phyloP scores from a whole-genome alignment of 1,140 invertebrate genomes.

The Drosophila pandora region DNA sequence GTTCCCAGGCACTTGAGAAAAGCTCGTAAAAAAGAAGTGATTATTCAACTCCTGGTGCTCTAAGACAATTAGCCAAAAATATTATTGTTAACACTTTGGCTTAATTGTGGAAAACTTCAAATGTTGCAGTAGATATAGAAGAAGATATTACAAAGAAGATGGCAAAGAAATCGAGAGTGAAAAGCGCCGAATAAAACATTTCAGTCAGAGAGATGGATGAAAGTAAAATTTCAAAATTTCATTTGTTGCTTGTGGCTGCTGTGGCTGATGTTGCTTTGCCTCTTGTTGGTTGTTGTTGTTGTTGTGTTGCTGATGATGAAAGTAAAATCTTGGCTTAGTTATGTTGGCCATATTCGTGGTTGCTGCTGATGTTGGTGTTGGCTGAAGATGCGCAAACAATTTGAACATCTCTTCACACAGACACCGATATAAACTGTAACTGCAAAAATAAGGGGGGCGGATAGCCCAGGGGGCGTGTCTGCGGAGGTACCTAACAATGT shows the following conservation, averaged over 20 bases:
- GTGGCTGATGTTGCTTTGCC: slow-evolving; percentile 21
- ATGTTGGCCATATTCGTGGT: slow-evolving; percentile 48
- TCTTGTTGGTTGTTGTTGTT: slow-evolving; percentile 49
- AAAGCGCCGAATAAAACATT: slow-evolving; percentile 49
- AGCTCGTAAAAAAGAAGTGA: slow-evolving; percentile 22
- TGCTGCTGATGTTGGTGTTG: slow-evolving; percentile 15
- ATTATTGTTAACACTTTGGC: slow-evolving; percentile 22
- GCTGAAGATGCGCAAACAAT: slow-evolving; percentile 51
- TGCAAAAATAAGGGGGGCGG: slow-evolving; percentile 20
- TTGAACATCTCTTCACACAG: slow-evolving; percentile 27
- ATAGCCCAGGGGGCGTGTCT: not conserved
- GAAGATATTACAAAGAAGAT: slow-evolving; percentile 25
- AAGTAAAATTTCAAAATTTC: slow-evolving; percentile 75
- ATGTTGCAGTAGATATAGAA: slow-evolving; percentile 10
- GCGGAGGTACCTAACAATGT: slow-evolving; percentile 30
- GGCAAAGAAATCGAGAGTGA: slow-evolving; percentile 45
- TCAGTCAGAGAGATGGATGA: slow-evolving; percentile 55
- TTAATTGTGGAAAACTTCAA: slow-evolving; percentile 48
- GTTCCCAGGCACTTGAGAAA: slow-evolving; percentile 25
- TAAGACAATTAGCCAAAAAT: slow-evolving; percentile 35
- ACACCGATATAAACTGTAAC: slow-evolving; percentile 46
- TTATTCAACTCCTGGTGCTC: slow-evolving; percentile 30
- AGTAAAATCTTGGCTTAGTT: slow-evolving; percentile 72
- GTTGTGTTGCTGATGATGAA: slow-evolving; percentile 60
- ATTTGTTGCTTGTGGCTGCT: slow-evolving; percentile 36